Evolutionary conservation across 1,140 invertebrate genomes (phyloP).

Genomic region (Caerostris darwini): DNA sequence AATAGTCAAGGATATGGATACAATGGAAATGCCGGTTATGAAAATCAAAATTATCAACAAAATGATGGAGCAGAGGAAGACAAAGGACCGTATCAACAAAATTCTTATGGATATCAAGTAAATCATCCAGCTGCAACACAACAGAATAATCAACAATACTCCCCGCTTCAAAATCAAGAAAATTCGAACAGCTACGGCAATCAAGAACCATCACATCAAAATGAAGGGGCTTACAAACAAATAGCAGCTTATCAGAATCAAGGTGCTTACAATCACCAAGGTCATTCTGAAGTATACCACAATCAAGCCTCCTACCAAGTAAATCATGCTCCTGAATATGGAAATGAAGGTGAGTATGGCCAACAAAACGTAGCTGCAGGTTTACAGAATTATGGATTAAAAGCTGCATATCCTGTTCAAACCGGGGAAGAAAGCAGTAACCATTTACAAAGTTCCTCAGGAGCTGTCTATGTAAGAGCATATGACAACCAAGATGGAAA

Average conservation of each 20-base stretch:
- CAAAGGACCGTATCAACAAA: conserved; percentile 14
- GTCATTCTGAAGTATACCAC: conserved; percentile 31
- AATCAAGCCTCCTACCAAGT: conserved; percentile 36
- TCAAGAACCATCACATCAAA: conserved; percentile 24
- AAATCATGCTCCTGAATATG: not conserved
- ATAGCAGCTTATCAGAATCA: conserved; percentile 37
- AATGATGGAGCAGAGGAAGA: not conserved
- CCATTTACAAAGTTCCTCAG: conserved; percentile 27
- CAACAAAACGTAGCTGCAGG: not conserved
- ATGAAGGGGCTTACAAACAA: conserved; percentile 32
- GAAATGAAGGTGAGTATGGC: not conserved
- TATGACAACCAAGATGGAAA: conserved; percentile 54
- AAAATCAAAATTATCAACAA: conserved; percentile 47
- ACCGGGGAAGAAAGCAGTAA: not conserved
- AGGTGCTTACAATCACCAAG: conserved; percentile 47
- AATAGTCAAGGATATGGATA: not conserved
- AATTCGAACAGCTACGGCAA: not conserved
- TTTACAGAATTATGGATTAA: conserved; percentile 64
- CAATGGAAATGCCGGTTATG: conserved; percentile 40
- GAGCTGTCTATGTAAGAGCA: conserved; percentile 59
- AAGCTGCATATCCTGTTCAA: conserved; percentile 60
- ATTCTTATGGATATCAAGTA: conserved; percentile 53
- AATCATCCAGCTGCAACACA: not conserved
- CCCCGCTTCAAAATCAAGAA: not conserved
- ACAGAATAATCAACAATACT: conserved; percentile 24